Percentiles rank a stretch among this genome's conserved stretches.
These are phyloP conservation scores for Lethocerus indicus DNA, from an alignment of 1,140 invertebrate genomes.

Conservation along the genomic window DNA sequence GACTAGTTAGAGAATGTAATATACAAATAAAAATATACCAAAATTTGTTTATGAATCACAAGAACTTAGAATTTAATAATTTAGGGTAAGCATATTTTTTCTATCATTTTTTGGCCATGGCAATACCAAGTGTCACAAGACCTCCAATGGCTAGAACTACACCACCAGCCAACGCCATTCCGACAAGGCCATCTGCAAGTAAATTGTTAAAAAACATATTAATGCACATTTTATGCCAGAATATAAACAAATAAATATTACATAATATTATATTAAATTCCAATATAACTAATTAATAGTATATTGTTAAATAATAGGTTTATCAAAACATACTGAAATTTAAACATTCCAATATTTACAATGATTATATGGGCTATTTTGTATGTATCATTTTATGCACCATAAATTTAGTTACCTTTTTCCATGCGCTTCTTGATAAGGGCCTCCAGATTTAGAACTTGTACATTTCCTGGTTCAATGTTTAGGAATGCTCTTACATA, in stretches of 20 bases:
- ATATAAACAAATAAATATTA: background rate
- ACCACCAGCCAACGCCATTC: constrained; percentile 75
- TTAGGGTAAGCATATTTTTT: too few relatives aligned
- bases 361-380: too few relatives aligned
- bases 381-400: too few relatives aligned
- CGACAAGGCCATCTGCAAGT: constrained; percentile 59
- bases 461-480: constrained; percentile 81
- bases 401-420: constrained; percentile 40
- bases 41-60: too few relatives aligned
- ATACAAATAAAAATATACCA: too few relatives aligned
- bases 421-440: constrained; percentile 78
- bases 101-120: constrained; percentile 2
- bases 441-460: constrained; percentile 62
- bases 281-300: background rate
- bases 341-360: background rate
- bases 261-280: background rate
- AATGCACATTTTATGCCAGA: background rate
- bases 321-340: background rate
- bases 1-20: too few relatives aligned
- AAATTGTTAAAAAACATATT: constrained; percentile 12
- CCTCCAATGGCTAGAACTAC: constrained; percentile 55
- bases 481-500: constrained; percentile 67
- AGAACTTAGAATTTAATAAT: too few relatives aligned
- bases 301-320: background rate
- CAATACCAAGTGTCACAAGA: constrained; percentile 6